These are phyloP conservation scores for Bombus waltoni DNA, from an alignment of 1,140 invertebrate species.

Conservation along the genomic window DNA sequence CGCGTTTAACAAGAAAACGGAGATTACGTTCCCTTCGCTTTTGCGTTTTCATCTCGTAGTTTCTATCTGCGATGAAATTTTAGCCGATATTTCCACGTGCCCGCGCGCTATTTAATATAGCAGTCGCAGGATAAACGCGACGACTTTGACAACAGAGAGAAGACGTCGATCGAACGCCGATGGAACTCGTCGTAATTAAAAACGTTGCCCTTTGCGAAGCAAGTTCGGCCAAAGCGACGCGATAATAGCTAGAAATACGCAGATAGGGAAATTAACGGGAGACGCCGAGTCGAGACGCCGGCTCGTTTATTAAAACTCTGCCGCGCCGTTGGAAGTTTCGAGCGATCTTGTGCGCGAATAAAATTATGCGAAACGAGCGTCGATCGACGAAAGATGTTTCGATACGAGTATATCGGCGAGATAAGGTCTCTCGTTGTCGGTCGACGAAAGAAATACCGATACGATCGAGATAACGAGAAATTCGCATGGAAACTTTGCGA, in stretches of 20 bases:
- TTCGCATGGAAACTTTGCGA: not conserved
- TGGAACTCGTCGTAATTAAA: not conserved
- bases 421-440: not conserved
- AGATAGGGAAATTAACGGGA: not conserved
- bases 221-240: not conserved
- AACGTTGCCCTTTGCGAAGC: not conserved
- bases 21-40: too few species aligned
- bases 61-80: too few species aligned
- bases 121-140: not conserved
- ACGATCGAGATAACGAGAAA: not conserved
- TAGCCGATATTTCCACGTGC: too few species aligned
- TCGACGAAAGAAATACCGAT: too few species aligned
- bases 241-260: not conserved
- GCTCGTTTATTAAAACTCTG: not conserved
- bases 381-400: not conserved
- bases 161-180: rapidly evolving
- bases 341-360: not conserved
- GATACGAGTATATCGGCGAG: not conserved
- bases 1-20: too few species aligned
- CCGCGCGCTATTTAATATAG: too few species aligned
- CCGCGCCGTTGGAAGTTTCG: not conserved
- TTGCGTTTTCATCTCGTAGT: too few species aligned
- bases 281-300: not conserved
- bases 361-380: not conserved
- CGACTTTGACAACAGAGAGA: not conserved